Evolutionary conservation across 1,140 invertebrate species (phyloP).

Genomic region (Lordiphosa stackelbergi): DNA sequence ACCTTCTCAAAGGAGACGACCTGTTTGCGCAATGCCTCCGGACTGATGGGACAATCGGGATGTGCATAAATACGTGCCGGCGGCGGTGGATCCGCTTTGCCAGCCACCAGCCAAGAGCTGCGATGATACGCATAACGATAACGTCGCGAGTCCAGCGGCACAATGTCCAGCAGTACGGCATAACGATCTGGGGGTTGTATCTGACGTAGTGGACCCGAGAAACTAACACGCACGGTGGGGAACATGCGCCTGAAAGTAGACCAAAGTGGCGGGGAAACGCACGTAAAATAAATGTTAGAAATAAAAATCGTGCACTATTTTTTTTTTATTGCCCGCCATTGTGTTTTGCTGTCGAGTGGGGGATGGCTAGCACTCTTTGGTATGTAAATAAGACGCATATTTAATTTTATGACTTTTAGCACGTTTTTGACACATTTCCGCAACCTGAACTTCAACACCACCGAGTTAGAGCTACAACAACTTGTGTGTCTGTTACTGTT

Average conservation of each 20-base stretch:
- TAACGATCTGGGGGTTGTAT: slow-evolving; percentile 84
- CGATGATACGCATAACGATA: slow-evolving; percentile 99
- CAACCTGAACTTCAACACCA: slow-evolving; percentile 20
- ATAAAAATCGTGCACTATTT: slow-evolving; percentile 33
- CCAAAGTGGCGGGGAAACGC: slow-evolving; percentile 22
- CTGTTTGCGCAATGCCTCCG: slow-evolving; percentile 96
- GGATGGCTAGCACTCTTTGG: slow-evolving; percentile 4
- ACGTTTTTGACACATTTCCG: slow-evolving; percentile 76
- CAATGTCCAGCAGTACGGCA: slow-evolving; percentile 97
- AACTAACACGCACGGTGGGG: slow-evolving; percentile 95
- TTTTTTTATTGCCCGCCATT: slow-evolving; percentile 54
- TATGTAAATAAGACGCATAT: slow-evolving; percentile 74
- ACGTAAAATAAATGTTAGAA: slow-evolving; percentile 40
- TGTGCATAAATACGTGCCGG: slow-evolving; percentile 95
- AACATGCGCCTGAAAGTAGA: slow-evolving; percentile 93
- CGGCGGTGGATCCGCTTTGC: slow-evolving; percentile 98
- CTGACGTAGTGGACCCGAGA: slow-evolving; percentile 86
- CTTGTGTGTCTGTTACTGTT: slow-evolving; percentile 6
- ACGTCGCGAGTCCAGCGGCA: slow-evolving; percentile 96
- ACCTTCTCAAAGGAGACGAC: slow-evolving; percentile 99
- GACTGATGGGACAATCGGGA: slow-evolving; percentile 97
- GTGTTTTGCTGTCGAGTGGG: slow-evolving; percentile 15
- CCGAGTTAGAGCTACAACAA: neutral
- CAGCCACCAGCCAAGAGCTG: slow-evolving; percentile 98
- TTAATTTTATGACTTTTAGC: slow-evolving; percentile 76